These are phyloP conservation scores for Philypnodon macrostomus DNA, from an alignment of 2,797 vertebrate genomes.

Conservation along the genomic window DNA sequence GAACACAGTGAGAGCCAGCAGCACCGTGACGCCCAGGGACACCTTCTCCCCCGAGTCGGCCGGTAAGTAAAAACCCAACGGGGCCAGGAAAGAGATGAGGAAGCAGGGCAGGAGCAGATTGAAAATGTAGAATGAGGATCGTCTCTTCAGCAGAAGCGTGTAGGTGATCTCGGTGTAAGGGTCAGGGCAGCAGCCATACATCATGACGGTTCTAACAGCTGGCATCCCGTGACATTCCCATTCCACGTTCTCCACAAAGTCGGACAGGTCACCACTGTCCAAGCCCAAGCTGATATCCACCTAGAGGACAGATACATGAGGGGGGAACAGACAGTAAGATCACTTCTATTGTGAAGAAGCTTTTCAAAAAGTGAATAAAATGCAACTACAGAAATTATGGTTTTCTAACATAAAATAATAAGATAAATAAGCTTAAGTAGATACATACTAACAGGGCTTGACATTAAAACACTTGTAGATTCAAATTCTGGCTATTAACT, in stretches of 20 bases:
- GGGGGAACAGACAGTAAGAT: no score
- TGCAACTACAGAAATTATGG: no score
- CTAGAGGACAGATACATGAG: constrained; percentile 33
- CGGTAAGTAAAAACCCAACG: constrained; percentile 93
- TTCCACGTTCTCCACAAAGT: constrained; percentile 95
- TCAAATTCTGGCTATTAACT: no score
- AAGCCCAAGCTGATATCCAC: constrained; percentile 89
- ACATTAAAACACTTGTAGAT: no score
- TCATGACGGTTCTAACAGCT: constrained; percentile 88
- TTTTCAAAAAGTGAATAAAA: no score
- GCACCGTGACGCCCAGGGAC: constrained; percentile 92
- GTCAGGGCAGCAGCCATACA: constrained; percentile 95
- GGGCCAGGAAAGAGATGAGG: constrained; percentile 95
- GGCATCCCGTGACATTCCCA: constrained; percentile 98
- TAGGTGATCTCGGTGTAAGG: constrained; percentile 96
- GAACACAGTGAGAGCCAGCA: constrained; percentile 95
- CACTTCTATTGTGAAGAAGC: no score
- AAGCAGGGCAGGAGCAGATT: constrained; percentile 93
- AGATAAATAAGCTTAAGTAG: no score
- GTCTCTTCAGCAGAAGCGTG: constrained; percentile 90
- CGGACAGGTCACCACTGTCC: constrained; percentile 90
- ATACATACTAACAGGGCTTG: no score
- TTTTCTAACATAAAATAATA: no score
- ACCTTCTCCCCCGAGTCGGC: constrained; percentile 98
- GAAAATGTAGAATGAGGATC: constrained; percentile 95